These are phyloP conservation scores for Anthophora plumipes DNA, from an alignment of 2,888 invertebrate species.

Conservation along the genomic window DNA sequence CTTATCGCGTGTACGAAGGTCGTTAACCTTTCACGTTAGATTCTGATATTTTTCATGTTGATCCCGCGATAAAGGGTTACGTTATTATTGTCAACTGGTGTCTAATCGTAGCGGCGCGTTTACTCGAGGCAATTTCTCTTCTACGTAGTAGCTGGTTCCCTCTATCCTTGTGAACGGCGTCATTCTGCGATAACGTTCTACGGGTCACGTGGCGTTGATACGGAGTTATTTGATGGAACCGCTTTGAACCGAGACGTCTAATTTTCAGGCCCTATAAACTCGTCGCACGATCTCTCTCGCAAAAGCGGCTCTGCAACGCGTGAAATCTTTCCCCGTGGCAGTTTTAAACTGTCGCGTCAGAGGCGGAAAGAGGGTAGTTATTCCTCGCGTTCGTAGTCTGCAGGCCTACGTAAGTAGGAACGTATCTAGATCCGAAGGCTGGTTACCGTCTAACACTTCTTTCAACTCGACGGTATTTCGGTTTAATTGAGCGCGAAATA, in stretches of 20 bases:
- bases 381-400: too few species aligned
- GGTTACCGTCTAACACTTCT: neutral
- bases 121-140: neutral
- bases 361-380: too few species aligned
- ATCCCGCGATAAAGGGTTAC: too few species aligned
- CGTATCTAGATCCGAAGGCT: neutral
- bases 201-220: neutral
- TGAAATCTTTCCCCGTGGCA: neutral
- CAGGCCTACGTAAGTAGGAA: too few species aligned
- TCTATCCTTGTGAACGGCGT: neutral
- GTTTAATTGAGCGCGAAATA: slow-evolving; percentile 23
- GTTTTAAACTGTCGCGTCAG: neutral
- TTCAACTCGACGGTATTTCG: neutral
- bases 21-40: too few species aligned
- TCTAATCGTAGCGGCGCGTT: too few species aligned
- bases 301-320: neutral
- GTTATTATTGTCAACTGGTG: too few species aligned
- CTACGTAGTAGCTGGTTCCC: neutral
- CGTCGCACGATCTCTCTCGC: neutral
- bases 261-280: neutral
- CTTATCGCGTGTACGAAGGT: too few species aligned
- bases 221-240: neutral
- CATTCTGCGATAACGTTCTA: neutral
- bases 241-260: neutral
- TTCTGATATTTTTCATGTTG: too few species aligned